Base-by-base conservation (phyloP, 2,113 vertebrate species). In the Grus americana region DNA sequence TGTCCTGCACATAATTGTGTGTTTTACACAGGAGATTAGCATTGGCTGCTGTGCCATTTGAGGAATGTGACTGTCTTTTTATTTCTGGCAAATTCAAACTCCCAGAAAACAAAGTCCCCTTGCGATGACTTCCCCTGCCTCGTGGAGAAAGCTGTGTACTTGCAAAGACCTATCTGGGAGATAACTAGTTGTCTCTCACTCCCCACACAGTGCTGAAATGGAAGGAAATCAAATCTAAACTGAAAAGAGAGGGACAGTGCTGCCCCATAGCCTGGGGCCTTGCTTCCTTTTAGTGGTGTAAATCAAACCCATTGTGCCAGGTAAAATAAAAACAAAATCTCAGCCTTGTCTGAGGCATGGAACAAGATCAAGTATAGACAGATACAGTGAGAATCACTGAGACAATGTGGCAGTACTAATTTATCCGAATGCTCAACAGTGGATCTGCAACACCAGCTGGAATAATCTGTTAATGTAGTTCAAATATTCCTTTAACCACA, bases 211-310 rank as follows among this genome's bases (percentile, higher is more conserved):
- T 14, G 78, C 58, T 87, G 78, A 47, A 61, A 42, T 34, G 32
- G n/a, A 59, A 47, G 30, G 44, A 44, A 67, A 46, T 40, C 2
- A 52, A 61, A 72, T 30, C 29, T 58, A 10, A 36, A 27, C 38
- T 40, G 13, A 9, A 29, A 22, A 10, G 49, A 9, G 1, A 24
- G 46, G 73, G 47, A 3, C 26, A 21, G 47, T 21, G 52, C 62
- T 50, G 46, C 40, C 57, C 15, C 71, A 21, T 8, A 6, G 20
- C 71, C 71, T 6, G 34, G 36, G 59, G 10, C 50, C 34, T 32
- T 15, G 26, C 26, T 47, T 46, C 11, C 0, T 55, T 18, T 11
- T 0, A 16, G 17, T 2, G 7, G 21, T 7, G 58, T 15, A 19
- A 42, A 27, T 23, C 61, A 74, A 58, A 24, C 32, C 72, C 38